These are phyloP conservation scores for Chorisops tibialis DNA, from an alignment of 2,888 invertebrate species.

Conservation along the genomic window DNA sequence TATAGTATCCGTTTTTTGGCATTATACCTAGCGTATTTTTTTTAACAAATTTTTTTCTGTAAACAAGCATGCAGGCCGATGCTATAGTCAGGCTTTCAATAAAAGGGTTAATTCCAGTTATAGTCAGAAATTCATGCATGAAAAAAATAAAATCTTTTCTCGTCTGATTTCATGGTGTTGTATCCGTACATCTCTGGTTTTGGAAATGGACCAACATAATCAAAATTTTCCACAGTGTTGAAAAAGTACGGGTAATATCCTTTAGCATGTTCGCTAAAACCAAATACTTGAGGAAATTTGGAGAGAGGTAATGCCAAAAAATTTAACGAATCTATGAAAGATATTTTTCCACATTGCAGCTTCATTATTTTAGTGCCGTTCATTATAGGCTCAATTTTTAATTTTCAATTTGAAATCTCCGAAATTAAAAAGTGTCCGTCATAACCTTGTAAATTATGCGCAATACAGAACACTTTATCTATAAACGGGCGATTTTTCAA, in stretches of 20 bases:
- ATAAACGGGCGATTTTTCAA: no score
- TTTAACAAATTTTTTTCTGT: background rate
- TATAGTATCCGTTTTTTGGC: background rate
- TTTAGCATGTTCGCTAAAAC: background rate
- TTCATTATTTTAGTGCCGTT: no score
- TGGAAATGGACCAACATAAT: constrained; percentile 1
- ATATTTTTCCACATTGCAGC: background rate
- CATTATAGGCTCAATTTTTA: no score
- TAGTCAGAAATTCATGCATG: constrained; percentile 3
- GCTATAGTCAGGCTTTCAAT: background rate
- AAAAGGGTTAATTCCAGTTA: background rate
- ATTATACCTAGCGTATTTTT: background rate
- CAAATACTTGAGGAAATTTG: background rate
- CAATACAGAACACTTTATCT: no score
- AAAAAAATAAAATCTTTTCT: constrained; percentile 8
- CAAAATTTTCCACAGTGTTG: background rate
- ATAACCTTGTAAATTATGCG: no score
- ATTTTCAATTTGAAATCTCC: no score
- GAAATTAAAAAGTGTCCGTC: no score
- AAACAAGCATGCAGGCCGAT: constrained; percentile 1
- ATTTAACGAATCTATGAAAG: background rate
- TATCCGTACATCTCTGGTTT: constrained; percentile 11
- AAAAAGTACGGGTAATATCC: no score
- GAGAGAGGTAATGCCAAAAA: no score
- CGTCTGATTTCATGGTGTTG: constrained; percentile 3